These are phyloP conservation scores for Oncorhynchus kisutch DNA, from an alignment of 2,113 vertebrate species.

Conservation along the genomic window DNA sequence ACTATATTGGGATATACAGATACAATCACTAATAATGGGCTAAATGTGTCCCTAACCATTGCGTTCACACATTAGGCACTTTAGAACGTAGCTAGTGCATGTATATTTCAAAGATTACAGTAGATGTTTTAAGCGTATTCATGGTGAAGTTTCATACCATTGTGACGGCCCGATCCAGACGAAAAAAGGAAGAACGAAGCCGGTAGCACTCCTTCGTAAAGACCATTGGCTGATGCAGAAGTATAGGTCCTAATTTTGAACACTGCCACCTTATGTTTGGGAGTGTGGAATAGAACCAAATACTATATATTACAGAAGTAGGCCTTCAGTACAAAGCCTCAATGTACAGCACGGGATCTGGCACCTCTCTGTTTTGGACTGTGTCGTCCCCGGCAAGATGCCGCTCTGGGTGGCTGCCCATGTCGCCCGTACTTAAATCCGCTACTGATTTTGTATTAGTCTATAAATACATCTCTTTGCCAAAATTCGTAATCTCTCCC, in stretches of 20 bases:
- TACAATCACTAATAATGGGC: background rate
- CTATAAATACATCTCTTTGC: too few species aligned
- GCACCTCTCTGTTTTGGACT: too few species aligned
- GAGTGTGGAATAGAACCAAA: too few species aligned
- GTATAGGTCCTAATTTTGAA: too few species aligned
- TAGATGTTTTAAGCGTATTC: slow-evolving; percentile 42
- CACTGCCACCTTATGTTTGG: slow-evolving; percentile 48
- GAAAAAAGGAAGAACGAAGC: slow-evolving; percentile 57
- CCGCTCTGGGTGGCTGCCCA: too few species aligned
- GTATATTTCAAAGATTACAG: slow-evolving; percentile 43
- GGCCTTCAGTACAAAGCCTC: too few species aligned
- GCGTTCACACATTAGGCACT: background rate
- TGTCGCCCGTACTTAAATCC: too few species aligned
- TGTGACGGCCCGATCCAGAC: slow-evolving; percentile 61
- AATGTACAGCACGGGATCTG: too few species aligned
- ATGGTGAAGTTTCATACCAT: slow-evolving; percentile 60
- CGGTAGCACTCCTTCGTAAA: slow-evolving; percentile 58
- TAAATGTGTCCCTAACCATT: background rate
- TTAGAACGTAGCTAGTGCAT: background rate
- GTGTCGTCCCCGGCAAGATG: too few species aligned
- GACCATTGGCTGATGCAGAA: background rate
- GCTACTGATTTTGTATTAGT: too few species aligned
- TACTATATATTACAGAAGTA: too few species aligned
- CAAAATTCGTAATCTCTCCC: too few species aligned
- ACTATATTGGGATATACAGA: background rate